These are phyloP conservation scores for Caenorhabditis afra DNA, from an alignment of 2,888 invertebrate genomes.

Conservation along the genomic window DNA sequence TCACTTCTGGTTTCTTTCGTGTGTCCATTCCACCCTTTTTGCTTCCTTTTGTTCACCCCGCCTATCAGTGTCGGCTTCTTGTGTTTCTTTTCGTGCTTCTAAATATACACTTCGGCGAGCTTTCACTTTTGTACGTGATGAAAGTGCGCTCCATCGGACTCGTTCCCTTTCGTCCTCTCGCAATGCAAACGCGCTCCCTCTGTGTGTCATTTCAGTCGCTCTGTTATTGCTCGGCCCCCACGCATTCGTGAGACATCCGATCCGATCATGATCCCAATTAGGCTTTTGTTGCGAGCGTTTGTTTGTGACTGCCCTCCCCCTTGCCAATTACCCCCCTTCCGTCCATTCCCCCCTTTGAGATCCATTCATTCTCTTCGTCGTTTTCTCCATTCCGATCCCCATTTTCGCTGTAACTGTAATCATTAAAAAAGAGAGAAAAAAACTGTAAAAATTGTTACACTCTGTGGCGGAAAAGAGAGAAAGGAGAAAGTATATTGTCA, in stretches of 20 bases:
- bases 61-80: conserved; percentile 28
- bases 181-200: too few species aligned
- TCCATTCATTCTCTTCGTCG: neutral
- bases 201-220: too few species aligned
- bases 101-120: neutral
- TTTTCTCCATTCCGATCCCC: neutral
- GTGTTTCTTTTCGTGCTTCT: conserved; percentile 8
- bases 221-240: too few species aligned
- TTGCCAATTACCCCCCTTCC: neutral
- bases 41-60: conserved; percentile 1
- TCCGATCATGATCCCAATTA: conserved; percentile 14
- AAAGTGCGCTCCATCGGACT: too few species aligned
- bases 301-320: neutral
- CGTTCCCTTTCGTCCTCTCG: too few species aligned
- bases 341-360: neutral
- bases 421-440: neutral
- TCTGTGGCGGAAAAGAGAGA: neutral
- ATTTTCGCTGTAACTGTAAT: conserved; percentile 1
- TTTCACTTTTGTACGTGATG: conserved; percentile 5
- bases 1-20: conserved; percentile 30
- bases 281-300: neutral
- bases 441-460: neutral
- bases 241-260: conserved; percentile 10
- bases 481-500: neutral
- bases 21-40: conserved; percentile 15